Percentiles rank a stretch among this genome's conserved stretches.
Evolutionary conservation across 1,140 invertebrate species (phyloP).

Genomic region (Drosophila leontia): DNA sequence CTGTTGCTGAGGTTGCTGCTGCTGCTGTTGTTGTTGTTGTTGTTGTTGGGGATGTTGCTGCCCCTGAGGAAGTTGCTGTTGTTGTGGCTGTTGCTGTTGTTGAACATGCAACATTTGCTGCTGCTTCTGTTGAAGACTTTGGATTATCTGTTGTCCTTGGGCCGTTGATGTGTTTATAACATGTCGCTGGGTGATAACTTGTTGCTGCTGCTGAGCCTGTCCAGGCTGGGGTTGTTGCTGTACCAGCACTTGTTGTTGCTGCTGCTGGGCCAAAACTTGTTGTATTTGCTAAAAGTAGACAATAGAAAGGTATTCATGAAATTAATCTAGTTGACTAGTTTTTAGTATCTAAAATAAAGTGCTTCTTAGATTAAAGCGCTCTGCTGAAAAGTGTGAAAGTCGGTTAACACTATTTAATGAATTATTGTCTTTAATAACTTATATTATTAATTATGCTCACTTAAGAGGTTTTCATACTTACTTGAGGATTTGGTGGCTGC

Average conservation of each 20-base stretch:
- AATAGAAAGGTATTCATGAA: background rate
- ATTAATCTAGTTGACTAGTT: background rate
- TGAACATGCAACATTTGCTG: constrained; percentile 74
- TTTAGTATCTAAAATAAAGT: no score
- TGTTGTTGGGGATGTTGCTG: constrained; percentile 28
- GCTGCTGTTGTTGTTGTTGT: constrained; percentile 6
- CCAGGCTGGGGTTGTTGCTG: constrained; percentile 44
- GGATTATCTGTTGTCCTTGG: constrained; percentile 83
- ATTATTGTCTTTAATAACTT: background rate
- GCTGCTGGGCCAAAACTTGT: constrained; percentile 24
- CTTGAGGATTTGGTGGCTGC: constrained; percentile 51
- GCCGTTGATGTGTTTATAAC: constrained; percentile 82
- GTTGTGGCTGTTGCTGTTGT: constrained; percentile 41
- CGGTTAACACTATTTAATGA: no score
- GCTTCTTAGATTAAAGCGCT: no score
- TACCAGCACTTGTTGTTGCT: constrained; percentile 41
- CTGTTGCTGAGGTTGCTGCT: constrained; percentile 35
- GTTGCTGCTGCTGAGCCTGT: constrained; percentile 55
- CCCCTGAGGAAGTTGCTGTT: constrained; percentile 31
- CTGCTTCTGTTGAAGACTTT: constrained; percentile 80
- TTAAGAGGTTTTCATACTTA: background rate
- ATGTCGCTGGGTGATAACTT: constrained; percentile 79
- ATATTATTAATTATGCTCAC: background rate
- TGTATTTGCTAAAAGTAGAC: constrained; percentile 45
- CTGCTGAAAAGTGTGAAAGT: no score